Evolutionary conservation across 2,113 vertebrate genomes (phyloP), one percentile per base, ranked within the genome.

Genomic region (Aspidoscelis tigris): DNA sequence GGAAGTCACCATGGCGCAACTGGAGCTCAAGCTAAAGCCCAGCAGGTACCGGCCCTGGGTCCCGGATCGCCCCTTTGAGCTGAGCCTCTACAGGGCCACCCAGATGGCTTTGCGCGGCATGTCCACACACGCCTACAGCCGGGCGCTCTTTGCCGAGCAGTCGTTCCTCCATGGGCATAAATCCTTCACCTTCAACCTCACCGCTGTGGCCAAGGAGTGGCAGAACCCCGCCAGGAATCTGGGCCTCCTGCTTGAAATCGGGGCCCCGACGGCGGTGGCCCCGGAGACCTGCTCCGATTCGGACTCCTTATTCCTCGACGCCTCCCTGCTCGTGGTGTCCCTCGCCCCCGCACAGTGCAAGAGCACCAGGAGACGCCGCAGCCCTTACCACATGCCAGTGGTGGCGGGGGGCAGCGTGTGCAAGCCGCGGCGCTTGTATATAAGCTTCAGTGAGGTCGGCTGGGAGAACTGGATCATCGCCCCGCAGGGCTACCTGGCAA

Each of bases 381-480:
- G 96, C 0, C 4, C 93, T 41, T 83, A 76, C 10, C 0, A 1
- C 11, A 0, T 70, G 7, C 76, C 94, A 0, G 26, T 95, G 0
- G 84, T 90, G 0, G 88, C 93, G 0, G 97, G 96, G 0, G 97
- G 96, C 88, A 95, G 91, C 0, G 88, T 98, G 20, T 99, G 99
- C 93, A 97, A 96, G n/a, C 93, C 97, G 0, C 93, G 98, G 1
- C 94, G 96, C 0, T 95, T 99, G 41, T 99, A 98, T 90, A 95
- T 99, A 71, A 97, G 97, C 93, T 99, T 99, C 93, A 97, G 95
- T 7, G 98, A 99, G 2, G 96, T 99, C 5, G 98, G 98, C 33
- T 99, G 98, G 98, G 97, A 99, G 92, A 97, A 97, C 84, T 99
- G 98, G 99, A 97, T 99, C 89, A 99, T 99, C 3, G 98, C 99